Evolutionary conservation across 2,888 invertebrate species (phyloP), one percentile per base, ranked within the genome.

Genomic region (Sacculina carcini): DNA sequence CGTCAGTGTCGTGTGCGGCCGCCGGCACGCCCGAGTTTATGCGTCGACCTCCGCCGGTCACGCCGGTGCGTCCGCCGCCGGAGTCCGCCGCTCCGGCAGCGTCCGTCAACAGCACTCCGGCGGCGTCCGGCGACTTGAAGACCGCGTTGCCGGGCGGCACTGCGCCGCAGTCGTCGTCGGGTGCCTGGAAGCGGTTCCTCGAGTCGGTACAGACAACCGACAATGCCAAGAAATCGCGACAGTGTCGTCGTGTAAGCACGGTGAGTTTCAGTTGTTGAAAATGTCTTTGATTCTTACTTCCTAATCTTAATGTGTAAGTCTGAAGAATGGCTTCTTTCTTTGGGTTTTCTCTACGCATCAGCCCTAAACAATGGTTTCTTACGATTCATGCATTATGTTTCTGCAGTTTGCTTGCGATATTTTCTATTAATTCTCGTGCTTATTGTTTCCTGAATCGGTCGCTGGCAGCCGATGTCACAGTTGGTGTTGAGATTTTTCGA

Each of bases 91-190:
- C n/a, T n/a, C n/a, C n/a, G n/a, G 28, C 42, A n/a, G 28, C 5
- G 19, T 26, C 26, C 6, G 28, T 6, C 23, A 16, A 6, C 6
- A 19, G 38, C 42, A n/a, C 14, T n/a, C 26, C 42, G 26, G 16
- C 28, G 5, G 26, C 42, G 14, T n/a, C 6, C 40, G 40, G 24
- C 7, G 26, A 42, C 26, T n/a, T 28, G 42, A 28, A 14, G 26
- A 42, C 42, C 14, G 26, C 42, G n/a, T 28, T 28, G 42, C 26
- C 42, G n/a, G n/a, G n/a, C n/a, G n/a, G 9, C 73, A 74, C 0
- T 68, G 71, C 52, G 73, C 73, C 2, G 65, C 66, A 32, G 63
- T 68, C 51, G 64, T 71, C 36, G 48, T 62, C 28, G 42, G 42
- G 2, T 10, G 36, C 61, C 64, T 64, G 52, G 54, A 55, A 24